These are phyloP conservation scores for Scrobipalpa costella DNA, from an alignment of 2,888 invertebrate genomes.

Conservation along the genomic window DNA sequence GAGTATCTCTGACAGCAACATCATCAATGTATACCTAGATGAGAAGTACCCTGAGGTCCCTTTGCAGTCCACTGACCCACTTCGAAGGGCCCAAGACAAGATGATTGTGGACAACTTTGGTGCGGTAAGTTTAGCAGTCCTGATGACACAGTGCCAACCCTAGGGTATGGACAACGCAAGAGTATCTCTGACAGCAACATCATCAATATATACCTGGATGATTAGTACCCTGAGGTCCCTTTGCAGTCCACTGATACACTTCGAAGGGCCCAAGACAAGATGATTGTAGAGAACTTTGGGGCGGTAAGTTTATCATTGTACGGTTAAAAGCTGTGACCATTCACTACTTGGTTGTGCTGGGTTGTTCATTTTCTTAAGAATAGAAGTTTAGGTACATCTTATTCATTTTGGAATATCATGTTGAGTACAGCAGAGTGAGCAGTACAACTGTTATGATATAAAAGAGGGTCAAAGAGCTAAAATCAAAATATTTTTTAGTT, in stretches of 20 bases:
- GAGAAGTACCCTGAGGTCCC: conserved; percentile 86
- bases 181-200: conserved; percentile 90
- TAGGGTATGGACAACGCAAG: conserved; percentile 86
- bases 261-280: conserved; percentile 86
- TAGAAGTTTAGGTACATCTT: no score
- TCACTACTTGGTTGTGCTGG: no score
- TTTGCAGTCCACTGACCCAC: conserved; percentile 84
- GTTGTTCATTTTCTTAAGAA: no score
- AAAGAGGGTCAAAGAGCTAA: no score
- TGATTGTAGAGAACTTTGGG: conserved; percentile 85
- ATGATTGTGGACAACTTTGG: conserved; percentile 85
- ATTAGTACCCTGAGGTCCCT: conserved; percentile 84
- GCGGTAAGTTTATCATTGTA: conserved; percentile 54
- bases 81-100: conserved; percentile 87
- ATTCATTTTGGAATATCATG: no score
- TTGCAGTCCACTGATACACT: conserved; percentile 85
- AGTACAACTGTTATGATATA: no score
- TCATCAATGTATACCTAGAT: conserved; percentile 90
- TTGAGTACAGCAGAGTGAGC: no score
- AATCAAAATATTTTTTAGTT: no score
- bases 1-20: conserved; percentile 89
- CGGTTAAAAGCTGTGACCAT: no score
- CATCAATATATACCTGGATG: conserved; percentile 90
- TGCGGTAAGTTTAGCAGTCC: conserved; percentile 53
- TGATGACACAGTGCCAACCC: conserved; percentile 89